Evolutionary conservation across 2,113 vertebrate species (phyloP).

Genomic region (Silurus meridionalis): DNA sequence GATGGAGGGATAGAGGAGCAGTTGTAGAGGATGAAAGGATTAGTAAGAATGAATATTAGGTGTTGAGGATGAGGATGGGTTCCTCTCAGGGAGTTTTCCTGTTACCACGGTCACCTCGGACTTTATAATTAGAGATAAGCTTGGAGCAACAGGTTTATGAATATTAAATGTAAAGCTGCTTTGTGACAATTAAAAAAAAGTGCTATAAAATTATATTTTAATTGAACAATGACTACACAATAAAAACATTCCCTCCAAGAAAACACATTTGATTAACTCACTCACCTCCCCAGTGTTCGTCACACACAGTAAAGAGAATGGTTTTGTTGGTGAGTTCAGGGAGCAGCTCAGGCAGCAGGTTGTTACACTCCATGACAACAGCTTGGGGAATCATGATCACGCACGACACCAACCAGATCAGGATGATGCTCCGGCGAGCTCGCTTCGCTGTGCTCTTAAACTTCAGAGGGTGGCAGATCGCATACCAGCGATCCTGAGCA

Average conservation of each 20-base stretch:
- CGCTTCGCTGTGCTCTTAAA: constrained; percentile 96
- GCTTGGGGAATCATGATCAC: constrained; percentile 96
- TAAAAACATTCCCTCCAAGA: neutral
- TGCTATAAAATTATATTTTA: too few species aligned
- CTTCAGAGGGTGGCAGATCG: constrained; percentile 96
- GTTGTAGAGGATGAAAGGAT: too few species aligned
- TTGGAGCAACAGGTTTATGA: too few species aligned
- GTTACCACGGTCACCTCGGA: too few species aligned
- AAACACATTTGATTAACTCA: neutral
- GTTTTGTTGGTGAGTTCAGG: constrained; percentile 95
- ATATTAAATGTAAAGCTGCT: too few species aligned
- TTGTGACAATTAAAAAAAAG: too few species aligned
- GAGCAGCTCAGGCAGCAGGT: constrained; percentile 85
- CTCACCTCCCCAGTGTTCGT: constrained; percentile 93
- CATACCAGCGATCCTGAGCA: constrained; percentile 96
- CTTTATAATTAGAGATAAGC: too few species aligned
- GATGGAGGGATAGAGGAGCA: too few species aligned
- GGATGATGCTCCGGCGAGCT: constrained; percentile 87
- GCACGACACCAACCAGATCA: constrained; percentile 95
- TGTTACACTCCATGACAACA: constrained; percentile 93
- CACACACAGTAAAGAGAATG: constrained; percentile 92
- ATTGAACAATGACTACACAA: neutral
- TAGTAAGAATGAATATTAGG: too few species aligned
- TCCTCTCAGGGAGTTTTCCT: too few species aligned
- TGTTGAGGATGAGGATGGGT: too few species aligned